Evolutionary conservation across 2,888 invertebrate genomes (phyloP).

Genomic region (Sphaeridia pumilis): DNA sequence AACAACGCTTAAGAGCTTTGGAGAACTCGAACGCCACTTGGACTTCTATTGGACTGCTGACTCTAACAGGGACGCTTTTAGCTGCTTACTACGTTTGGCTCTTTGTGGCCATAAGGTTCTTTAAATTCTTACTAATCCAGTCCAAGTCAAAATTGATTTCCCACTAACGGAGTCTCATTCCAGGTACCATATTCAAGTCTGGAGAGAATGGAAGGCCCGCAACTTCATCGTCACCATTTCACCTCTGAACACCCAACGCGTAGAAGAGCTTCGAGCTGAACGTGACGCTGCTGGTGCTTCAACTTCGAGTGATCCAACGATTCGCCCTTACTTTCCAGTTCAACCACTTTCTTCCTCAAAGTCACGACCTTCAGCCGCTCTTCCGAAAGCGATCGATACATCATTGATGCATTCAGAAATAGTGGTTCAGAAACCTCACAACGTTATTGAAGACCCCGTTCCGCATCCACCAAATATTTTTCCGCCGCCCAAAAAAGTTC

Average conservation of each 20-base stretch:
- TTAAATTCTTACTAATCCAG: background rate
- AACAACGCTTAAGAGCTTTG: background rate
- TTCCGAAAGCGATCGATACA: too few relatives aligned
- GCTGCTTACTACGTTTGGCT: slow-evolving; percentile 35
- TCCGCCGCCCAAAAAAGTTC: background rate
- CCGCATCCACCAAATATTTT: too few relatives aligned
- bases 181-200: slow-evolving; percentile 32
- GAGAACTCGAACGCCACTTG: slow-evolving; percentile 34
- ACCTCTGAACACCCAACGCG: slow-evolving; percentile 13
- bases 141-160: background rate
- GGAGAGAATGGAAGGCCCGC: slow-evolving; percentile 32
- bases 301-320: too few relatives aligned
- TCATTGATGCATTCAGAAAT: too few relatives aligned
- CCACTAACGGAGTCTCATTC: background rate
- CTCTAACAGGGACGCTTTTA: slow-evolving; percentile 31
- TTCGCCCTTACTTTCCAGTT: too few relatives aligned
- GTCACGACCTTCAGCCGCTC: too few relatives aligned
- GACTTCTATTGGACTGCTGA: slow-evolving; percentile 33
- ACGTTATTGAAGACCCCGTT: too few relatives aligned
- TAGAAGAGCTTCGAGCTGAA: background rate
- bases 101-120: slow-evolving; percentile 27
- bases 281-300: too few relatives aligned
- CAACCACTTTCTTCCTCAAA: too few relatives aligned
- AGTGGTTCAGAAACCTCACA: too few relatives aligned
- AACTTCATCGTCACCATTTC: slow-evolving; percentile 33